phyloP scores from a whole-genome alignment of 2,797 vertebrate genomes.

The Varecia variegata region DNA sequence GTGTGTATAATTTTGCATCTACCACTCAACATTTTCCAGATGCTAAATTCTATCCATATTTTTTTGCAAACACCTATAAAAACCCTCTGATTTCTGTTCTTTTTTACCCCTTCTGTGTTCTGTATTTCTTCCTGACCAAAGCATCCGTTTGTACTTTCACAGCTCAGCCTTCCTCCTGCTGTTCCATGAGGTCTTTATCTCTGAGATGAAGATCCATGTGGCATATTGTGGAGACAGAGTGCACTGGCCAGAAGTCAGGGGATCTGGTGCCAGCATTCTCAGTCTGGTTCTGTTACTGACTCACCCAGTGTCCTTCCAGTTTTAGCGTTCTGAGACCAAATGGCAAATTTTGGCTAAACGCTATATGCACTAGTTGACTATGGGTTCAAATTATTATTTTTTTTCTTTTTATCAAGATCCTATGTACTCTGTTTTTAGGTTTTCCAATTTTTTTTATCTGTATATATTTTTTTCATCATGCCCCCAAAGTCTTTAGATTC shows the following conservation, averaged over 20 bases:
- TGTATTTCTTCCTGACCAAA: not conserved
- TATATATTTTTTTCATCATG: not conserved
- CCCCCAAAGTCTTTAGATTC: not conserved
- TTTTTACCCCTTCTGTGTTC: not conserved
- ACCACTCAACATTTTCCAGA: not conserved
- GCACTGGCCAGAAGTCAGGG: not conserved
- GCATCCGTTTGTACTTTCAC: not conserved
- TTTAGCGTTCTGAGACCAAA: not conserved
- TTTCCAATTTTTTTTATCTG: not conserved
- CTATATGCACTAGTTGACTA: not conserved
- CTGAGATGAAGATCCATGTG: not conserved
- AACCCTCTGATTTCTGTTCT: not conserved
- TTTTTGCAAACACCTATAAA: not conserved
- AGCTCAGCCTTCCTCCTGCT: not conserved
- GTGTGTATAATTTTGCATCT: conserved; percentile 1
- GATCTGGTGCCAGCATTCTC: not conserved
- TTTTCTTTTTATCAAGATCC: not conserved
- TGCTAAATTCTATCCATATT: not conserved
- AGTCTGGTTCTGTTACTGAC: not conserved
- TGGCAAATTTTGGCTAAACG: not conserved
- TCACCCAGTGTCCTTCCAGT: not conserved
- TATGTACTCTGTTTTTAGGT: not conserved
- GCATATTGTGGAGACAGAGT: not conserved
- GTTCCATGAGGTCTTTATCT: not conserved
- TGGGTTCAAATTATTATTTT: not conserved